Percentiles rank a stretch among this genome's conserved stretches.
Conservation (phyloP, 2,113 vertebrate genomes). For the Chamaetylas fuelleborni region DNA sequence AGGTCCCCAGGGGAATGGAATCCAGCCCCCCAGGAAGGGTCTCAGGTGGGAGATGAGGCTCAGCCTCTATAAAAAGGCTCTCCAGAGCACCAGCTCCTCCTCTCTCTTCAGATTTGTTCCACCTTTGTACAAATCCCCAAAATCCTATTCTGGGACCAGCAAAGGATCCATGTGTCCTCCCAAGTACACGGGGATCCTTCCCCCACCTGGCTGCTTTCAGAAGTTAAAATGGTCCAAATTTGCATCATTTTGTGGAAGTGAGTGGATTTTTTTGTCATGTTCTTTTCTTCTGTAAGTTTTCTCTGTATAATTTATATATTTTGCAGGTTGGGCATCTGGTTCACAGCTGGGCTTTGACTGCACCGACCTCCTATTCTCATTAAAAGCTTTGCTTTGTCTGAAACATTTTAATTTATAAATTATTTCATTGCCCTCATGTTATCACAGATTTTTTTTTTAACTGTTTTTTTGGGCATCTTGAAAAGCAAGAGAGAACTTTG, state of each 20-base stretch:
- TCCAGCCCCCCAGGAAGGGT: fast-evolving
- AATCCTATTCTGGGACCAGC: neutral
- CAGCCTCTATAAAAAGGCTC: neutral
- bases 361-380: neutral
- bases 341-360: neutral
- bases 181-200: neutral
- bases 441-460: neutral
- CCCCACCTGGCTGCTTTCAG: neutral
- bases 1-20: neutral
- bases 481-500: neutral
- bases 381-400: neutral
- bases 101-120: neutral
- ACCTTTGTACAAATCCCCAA: neutral
- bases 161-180: neutral
- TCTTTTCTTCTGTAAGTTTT: neutral
- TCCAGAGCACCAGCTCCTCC: neutral
- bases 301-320: neutral
- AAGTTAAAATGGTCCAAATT: neutral
- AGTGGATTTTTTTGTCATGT: neutral
- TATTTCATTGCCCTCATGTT: fast-evolving
- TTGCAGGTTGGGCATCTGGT: neutral
- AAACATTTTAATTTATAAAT: fast-evolving
- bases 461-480: neutral
- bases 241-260: slow-evolving; percentile 21
- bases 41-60: neutral